Base-by-base conservation (phyloP, 2,888 invertebrate genomes). In the Norana najaformis region DNA sequence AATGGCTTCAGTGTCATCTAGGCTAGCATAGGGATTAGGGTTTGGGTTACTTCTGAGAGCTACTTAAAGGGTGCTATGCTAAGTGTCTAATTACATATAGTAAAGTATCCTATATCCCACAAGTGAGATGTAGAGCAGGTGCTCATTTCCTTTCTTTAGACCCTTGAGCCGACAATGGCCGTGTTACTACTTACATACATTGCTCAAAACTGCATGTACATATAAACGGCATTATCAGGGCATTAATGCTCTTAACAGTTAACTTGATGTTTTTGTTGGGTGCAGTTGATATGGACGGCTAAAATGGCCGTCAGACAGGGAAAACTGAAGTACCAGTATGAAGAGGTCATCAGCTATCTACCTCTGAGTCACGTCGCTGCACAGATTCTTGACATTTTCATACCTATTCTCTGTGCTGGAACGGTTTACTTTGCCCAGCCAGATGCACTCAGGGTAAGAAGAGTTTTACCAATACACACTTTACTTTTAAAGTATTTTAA, bases 361-460 rank as follows among this genome's bases (percentile, higher is more conserved):
- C 98, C 98, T 0, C 95, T 98, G 89, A 98, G 98, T 93, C 98
- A 98, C 94, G 97, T 98, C 69, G 98, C 98, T 89, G 98, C 98
- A 69, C 98, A 98, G 96, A 96, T 97, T 20, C 96, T 97, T 69
- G 98, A 98, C 93, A 96, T 98, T 90, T 97, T 96, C 93, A 95
- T 96, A 83, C 95, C 96, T 4, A 95, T 97, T 91, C 94, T 95
- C 36, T 95, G 96, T 90, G 97, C 96, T 6, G 96, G 96, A 0
- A 96, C 97, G 2, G 96, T 97, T n/a, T 97, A 97, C 95, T 98
- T 98, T 95, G 98, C 98, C n/a, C 97, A 97, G 94, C 97, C 97
- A 92, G 97, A 98, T 95, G 98, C 98, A 1, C 95, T 98, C 8
- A 98, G 95, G 94, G 95, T 95, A 30, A 13, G 69, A 23, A 88